phyloP scores from a whole-genome alignment of 2,113 vertebrate genomes.

The Tichodroma muraria region DNA sequence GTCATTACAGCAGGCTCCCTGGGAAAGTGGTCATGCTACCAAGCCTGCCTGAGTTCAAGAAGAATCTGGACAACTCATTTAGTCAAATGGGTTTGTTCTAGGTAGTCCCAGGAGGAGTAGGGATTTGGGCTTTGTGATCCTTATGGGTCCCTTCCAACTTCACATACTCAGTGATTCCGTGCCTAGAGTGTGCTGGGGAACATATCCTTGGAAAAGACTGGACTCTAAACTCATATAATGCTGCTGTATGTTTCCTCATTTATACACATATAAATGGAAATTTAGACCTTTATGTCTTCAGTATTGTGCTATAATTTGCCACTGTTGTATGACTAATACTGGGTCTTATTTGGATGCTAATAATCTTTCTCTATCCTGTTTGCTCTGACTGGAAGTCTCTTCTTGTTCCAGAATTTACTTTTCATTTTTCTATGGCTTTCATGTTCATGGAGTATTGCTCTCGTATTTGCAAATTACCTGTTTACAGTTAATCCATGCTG shows the following conservation, averaged over 20 bases:
- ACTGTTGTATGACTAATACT: not conserved
- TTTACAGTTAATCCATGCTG: not conserved
- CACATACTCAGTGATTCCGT: not conserved
- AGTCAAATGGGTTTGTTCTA: not conserved
- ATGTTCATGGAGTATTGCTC: not conserved
- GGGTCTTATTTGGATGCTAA: not conserved
- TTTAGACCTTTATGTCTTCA: not conserved
- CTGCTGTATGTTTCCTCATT: not conserved
- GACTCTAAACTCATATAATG: not conserved
- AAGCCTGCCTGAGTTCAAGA: not conserved
- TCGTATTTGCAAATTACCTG: not conserved
- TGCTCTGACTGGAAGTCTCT: not conserved
- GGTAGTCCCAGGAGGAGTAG: not conserved
- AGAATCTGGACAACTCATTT: too few species aligned
- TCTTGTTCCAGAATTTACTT: not conserved
- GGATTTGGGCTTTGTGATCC: too few species aligned
- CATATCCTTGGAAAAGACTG: not conserved
- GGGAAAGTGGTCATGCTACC: not conserved
- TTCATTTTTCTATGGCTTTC: not conserved
- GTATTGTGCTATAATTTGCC: not conserved
- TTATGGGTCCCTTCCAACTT: not conserved
- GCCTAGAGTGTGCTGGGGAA: not conserved
- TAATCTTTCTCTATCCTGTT: not conserved
- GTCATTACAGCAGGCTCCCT: not conserved
- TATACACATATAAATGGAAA: not conserved